These are phyloP conservation scores for Margarornis squamiger DNA, from an alignment of 2,797 vertebrate genomes.

Conservation along the genomic window DNA sequence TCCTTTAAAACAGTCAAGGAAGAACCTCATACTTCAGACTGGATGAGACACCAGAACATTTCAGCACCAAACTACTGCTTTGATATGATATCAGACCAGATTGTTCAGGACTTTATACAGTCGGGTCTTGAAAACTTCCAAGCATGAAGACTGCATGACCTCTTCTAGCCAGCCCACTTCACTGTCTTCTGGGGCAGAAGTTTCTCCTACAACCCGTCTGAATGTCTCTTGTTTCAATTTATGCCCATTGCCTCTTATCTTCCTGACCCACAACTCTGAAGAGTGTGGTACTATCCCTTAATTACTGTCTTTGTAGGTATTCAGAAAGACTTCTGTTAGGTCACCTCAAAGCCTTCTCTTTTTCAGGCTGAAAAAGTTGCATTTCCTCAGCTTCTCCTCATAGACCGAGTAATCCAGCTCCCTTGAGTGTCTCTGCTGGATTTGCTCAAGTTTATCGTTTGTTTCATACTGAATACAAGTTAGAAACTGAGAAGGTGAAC, in stretches of 20 bases:
- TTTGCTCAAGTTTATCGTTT: background rate
- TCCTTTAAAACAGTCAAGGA: background rate
- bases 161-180: background rate
- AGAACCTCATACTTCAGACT: background rate
- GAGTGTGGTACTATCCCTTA: background rate
- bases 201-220: background rate
- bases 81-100: background rate
- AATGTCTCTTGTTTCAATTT: background rate
- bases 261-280: background rate
- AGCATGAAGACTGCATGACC: background rate
- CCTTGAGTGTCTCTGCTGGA: background rate
- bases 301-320: background rate
- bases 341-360: background rate
- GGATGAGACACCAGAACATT: background rate
- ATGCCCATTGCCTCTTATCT: background rate
- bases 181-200: background rate
- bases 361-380: background rate
- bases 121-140: background rate
- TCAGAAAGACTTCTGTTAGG: background rate
- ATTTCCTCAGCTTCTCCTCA: background rate
- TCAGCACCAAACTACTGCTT: background rate
- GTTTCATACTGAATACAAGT: background rate
- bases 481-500: background rate
- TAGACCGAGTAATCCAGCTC: background rate
- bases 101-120: background rate